phyloP scores from a whole-genome alignment of 2,797 vertebrate species.

The Meriones psammophilus region DNA sequence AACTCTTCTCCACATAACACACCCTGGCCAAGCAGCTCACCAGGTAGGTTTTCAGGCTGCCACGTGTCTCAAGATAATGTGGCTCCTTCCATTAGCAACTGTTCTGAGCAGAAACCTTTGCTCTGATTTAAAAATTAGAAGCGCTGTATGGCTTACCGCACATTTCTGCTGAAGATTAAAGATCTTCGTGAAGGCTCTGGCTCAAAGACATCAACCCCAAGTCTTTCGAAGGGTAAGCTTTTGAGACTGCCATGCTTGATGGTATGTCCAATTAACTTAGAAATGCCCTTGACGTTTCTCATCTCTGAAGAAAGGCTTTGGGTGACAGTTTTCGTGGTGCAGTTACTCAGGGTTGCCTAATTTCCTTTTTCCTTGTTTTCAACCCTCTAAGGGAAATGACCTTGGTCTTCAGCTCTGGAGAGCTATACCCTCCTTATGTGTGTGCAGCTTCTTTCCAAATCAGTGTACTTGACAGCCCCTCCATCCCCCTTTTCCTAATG shows the following conservation, averaged over 20 bases:
- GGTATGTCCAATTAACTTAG: conserved; percentile 78
- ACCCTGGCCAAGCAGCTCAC: not conserved
- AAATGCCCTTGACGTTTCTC: conserved; percentile 75
- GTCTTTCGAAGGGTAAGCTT: conserved; percentile 23
- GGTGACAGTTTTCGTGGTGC: conserved; percentile 49
- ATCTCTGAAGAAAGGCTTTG: conserved; percentile 63
- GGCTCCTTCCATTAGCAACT: not conserved
- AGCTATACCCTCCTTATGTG: not conserved
- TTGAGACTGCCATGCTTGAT: conserved; percentile 42
- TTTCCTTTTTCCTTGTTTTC: conserved; percentile 55
- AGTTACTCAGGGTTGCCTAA: conserved; percentile 26
- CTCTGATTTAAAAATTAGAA: conserved; percentile 44
- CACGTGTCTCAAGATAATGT: not conserved
- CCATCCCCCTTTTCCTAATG: not conserved
- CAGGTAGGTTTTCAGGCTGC: not conserved
- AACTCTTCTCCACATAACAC: not conserved
- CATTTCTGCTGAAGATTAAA: conserved; percentile 57
- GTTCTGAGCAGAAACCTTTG: conserved; percentile 13
- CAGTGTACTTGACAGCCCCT: not conserved
- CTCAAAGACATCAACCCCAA: conserved; percentile 36
- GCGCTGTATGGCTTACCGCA: not conserved
- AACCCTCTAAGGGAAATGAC: conserved; percentile 53
- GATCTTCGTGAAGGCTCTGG: conserved; percentile 30
- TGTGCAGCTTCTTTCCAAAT: conserved; percentile 29
- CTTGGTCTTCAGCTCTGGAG: conserved; percentile 18